Base-by-base conservation (phyloP, 2,797 vertebrate genomes). In the Otolemur crassicaudatus region DNA sequence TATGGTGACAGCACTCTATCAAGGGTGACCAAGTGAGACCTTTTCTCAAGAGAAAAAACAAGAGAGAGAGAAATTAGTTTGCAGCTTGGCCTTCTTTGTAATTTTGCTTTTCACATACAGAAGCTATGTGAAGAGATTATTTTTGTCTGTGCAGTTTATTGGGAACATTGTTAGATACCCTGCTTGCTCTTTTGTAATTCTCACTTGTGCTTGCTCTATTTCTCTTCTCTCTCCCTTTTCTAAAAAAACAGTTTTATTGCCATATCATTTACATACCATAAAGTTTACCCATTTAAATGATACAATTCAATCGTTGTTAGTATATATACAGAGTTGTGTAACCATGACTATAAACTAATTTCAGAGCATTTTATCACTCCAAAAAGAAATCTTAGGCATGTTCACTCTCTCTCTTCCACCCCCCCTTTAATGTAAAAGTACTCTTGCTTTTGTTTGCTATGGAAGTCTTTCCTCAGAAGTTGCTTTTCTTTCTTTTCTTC, bases 111-210 rank as follows among this genome's bases (percentile, higher is more conserved):
- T 94, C 43, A 86, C 46, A 90, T 58, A 69, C 58, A 87, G 69
- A 89, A 88, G n/a, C n/a, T 93, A 11, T 87, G 20, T 94, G 79
- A 79, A 84, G 20, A 91, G 63, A 34, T 79, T 79, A 67, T 22
- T 91, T 96, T 95, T 89, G 29, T 88, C 37, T 5, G 12, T 90
- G n/a, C 73, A 90, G 34, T 93, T 93, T 93, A 85, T 93, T 49
- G 80, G 73, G 58, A 58, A 90, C 63, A 60, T 40, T 90, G 53
- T 72, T 72, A 94, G 61, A 86, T n/a, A 73, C 43, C 31, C 43
- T 91, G 25, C 25, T 90, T 73, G 13, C 25, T 93, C 60, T 75
- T 94, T 20, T 16, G 11, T 53, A 88, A 0, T 94, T 93, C 27
- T 91, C 19, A 17, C 9, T 70, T 93, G 37, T 84, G 11, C 49